Base-by-base conservation (phyloP, 1,140 invertebrate genomes). In the Aphidius gifuensis region DNA sequence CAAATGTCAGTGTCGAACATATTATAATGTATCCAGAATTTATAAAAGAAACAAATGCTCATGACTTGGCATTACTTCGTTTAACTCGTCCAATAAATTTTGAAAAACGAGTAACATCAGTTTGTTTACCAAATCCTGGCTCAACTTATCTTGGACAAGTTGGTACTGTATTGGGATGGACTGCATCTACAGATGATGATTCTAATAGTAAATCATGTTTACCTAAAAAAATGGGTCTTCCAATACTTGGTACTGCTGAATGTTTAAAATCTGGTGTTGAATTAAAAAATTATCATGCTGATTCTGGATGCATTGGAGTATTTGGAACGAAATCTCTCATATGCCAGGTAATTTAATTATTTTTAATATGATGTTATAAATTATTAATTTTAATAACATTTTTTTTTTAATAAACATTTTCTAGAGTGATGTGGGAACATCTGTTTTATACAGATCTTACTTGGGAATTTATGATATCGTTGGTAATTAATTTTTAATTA, bases 1-100 rank as follows among this genome's bases (percentile, higher is more conserved):
- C 74, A 0, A 84, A 82, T 50, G 63, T 74, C 5, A 85, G 81
- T 53, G 79, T 84, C 3, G 75, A 82, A 45, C 67, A 68, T 5
- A 68, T 86, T 4, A 72, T 73, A 40, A 64, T 82, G 0, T 78
- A 85, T 71, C 83, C 83, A 4, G 80, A 82, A 51, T 88, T 84
- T 66, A 80, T 82, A 60, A 67, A 71, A 0, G 77, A 68, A n/a
- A 82, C 81, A 1, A 73, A 71, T 64, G 77, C 83, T 40, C 82
- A 85, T 64, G 85, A 89, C 73, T 76, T 89, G 42, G 86, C 86
- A 3, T 64, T 89, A 16, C 67, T 89, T 6, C 80, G 78, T 51
- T 71, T 89, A 6, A 80, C 77, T 60, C 73, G 78, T 32, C 76
- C 81, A 6, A 81, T 84, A 4, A 69, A 75, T 47, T 84, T 87